Percentiles rank a stretch among this genome's conserved stretches.
Evolutionary conservation across 2,113 vertebrate species (phyloP).

Genomic region (Ceyx melanurus): DNA sequence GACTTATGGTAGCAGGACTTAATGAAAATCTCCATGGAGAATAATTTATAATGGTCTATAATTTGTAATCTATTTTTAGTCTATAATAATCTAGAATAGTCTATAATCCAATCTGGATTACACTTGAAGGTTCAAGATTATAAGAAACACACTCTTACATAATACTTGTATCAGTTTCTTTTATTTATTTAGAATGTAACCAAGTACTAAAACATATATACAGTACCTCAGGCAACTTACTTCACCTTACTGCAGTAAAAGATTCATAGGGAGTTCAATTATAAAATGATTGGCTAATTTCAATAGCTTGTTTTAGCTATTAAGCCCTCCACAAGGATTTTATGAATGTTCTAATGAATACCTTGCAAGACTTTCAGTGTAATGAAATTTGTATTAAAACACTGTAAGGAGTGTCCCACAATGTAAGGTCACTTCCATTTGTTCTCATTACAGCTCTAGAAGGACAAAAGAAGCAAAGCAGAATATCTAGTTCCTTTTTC

Average conservation of each 20-base stretch:
- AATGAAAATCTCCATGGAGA: not conserved
- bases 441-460: slow-evolving; percentile 60
- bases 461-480: slow-evolving; percentile 33
- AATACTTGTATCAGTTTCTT: not conserved
- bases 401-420: slow-evolving; percentile 38
- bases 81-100: not conserved
- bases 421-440: slow-evolving; percentile 69
- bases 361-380: slow-evolving; percentile 55
- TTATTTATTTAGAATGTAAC: not conserved
- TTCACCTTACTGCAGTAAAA: slow-evolving; percentile 53
- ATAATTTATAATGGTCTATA: no score
- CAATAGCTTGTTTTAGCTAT: slow-evolving; percentile 70
- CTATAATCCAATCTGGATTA: not conserved
- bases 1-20: not conserved
- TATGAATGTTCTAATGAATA: slow-evolving; percentile 70
- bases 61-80: no score
- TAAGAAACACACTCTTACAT: not conserved
- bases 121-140: not conserved
- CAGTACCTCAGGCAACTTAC: slow-evolving; percentile 35
- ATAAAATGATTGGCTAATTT: slow-evolving; percentile 65
- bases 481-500: not conserved
- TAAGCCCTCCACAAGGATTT: slow-evolving; percentile 60
- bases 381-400: slow-evolving; percentile 77
- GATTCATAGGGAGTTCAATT: slow-evolving; percentile 66
- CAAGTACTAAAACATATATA: not conserved